phyloP scores from a whole-genome alignment of 2,797 vertebrate species.

The Spinus olivaceus region DNA sequence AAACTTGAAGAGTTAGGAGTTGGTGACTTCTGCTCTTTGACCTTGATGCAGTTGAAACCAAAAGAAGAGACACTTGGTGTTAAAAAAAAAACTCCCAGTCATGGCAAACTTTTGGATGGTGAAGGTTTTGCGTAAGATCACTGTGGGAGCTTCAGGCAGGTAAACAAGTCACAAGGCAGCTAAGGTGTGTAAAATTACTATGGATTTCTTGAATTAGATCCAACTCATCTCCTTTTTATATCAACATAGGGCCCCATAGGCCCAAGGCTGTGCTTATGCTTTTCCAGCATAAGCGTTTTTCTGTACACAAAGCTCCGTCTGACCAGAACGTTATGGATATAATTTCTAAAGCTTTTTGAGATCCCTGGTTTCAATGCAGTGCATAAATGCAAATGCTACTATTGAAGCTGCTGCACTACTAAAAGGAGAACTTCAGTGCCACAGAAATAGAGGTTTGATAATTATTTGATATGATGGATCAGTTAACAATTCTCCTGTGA shows the following conservation, averaged over 20 bases:
- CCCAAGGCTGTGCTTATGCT: constrained; percentile 27
- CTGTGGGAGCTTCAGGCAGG: constrained; percentile 29
- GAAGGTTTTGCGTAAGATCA: background rate
- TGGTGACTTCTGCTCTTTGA: background rate
- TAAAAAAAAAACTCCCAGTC: background rate
- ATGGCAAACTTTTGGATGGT: background rate
- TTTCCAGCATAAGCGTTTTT: background rate
- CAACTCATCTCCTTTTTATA: constrained; percentile 36
- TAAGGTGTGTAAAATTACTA: constrained; percentile 43
- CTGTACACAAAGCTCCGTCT: background rate
- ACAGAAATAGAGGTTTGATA: background rate
- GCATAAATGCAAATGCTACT: background rate
- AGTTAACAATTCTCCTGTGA: background rate
- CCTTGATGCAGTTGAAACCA: background rate
- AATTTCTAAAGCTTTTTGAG: background rate
- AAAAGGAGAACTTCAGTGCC: background rate
- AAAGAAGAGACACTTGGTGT: background rate
- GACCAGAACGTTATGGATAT: background rate
- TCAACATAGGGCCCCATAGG: constrained; percentile 1
- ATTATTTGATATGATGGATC: background rate
- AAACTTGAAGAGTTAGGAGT: background rate
- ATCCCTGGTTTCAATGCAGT: background rate
- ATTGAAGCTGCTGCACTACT: background rate
- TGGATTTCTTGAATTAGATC: constrained; percentile 34
- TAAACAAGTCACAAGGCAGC: constrained; percentile 27